These are phyloP conservation scores for Lepus oiostolus DNA, from an alignment of 2,797 vertebrate genomes.

Conservation along the genomic window DNA sequence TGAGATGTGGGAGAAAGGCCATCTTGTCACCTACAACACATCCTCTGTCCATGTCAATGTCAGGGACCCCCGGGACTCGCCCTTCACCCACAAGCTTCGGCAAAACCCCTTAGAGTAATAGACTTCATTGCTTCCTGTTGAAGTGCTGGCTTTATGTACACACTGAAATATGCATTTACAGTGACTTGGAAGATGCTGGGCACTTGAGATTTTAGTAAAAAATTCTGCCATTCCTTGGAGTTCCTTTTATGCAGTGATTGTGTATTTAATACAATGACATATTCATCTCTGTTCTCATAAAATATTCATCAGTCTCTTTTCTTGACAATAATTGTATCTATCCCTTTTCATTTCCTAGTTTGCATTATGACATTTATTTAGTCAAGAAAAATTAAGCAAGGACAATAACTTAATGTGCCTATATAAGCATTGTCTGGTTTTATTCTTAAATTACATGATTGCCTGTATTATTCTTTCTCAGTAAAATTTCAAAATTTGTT, in stretches of 20 bases:
- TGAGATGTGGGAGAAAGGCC: neutral
- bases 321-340: neutral
- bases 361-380: neutral
- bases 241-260: neutral
- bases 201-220: neutral
- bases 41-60: neutral
- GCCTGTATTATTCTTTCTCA: neutral
- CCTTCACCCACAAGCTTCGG: neutral
- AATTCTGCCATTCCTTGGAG: neutral
- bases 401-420: neutral
- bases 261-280: neutral
- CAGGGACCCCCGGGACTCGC: neutral
- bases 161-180: neutral
- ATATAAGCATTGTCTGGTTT: neutral
- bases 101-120: neutral
- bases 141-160: neutral
- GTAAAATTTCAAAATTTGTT: neutral
- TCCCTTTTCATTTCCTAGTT: neutral
- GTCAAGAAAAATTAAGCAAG: neutral
- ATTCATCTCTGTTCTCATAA: slow-evolving; percentile 31
- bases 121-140: neutral
- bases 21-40: neutral
- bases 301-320: neutral
- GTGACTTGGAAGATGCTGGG: neutral
- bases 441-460: neutral